Conservation (phyloP, 2,797 vertebrate species). For the Pitangus sulphuratus region DNA sequence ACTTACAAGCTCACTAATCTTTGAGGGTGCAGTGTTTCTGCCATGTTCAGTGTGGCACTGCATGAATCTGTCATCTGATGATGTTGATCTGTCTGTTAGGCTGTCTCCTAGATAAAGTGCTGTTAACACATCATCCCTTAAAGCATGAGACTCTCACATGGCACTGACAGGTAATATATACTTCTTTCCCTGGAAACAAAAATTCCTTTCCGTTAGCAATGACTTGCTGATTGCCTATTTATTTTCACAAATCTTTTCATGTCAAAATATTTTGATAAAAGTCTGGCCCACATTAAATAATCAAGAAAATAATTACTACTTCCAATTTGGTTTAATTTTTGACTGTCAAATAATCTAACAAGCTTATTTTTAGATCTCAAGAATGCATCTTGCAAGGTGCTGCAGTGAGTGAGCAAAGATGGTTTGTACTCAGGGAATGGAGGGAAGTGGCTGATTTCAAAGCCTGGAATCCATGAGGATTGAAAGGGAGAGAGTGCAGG, state of each 20-base stretch:
- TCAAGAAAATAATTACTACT: slow-evolving; percentile 67
- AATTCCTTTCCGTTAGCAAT: slow-evolving; percentile 37
- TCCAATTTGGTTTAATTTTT: slow-evolving; percentile 63
- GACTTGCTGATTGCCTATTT: slow-evolving; percentile 69
- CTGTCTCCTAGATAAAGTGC: slow-evolving; percentile 31
- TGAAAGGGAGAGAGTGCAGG: neutral
- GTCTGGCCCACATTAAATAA: slow-evolving; percentile 61
- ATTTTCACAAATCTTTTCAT: slow-evolving; percentile 62
- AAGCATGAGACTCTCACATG: slow-evolving; percentile 5
- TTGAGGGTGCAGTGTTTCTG: neutral
- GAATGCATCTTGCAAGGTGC: slow-evolving; percentile 2
- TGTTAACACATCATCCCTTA: slow-evolving; percentile 43
- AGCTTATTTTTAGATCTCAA: slow-evolving; percentile 63
- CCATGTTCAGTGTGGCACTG: neutral
- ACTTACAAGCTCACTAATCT: neutral
- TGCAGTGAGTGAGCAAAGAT: slow-evolving; percentile 27
- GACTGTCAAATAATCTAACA: slow-evolving; percentile 66
- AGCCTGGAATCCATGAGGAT: neutral
- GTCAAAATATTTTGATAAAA: slow-evolving; percentile 73
- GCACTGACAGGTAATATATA: slow-evolving; percentile 62
- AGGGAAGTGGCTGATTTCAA: neutral
- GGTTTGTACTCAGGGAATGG: slow-evolving; percentile 20
- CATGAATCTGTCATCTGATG: neutral
- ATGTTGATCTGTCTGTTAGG: slow-evolving; percentile 22
- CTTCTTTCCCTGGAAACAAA: slow-evolving; percentile 15